Conservation (phyloP, 2,797 vertebrate species). For the Mareca penelope region DNA sequence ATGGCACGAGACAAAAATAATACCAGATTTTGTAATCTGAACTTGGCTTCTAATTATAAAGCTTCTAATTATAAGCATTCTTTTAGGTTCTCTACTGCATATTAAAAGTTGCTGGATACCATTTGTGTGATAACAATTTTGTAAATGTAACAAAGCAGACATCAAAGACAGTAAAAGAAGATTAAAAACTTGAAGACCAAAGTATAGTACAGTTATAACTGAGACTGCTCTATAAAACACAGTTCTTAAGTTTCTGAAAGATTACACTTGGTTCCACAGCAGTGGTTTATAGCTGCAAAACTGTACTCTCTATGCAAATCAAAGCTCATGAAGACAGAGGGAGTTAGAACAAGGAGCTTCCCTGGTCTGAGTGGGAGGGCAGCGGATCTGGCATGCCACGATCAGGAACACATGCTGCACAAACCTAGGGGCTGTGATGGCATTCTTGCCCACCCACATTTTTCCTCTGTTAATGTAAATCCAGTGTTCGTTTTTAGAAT, state of each 20-base stretch:
- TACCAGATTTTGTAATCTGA: background rate
- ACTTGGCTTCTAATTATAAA: background rate
- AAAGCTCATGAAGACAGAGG: background rate
- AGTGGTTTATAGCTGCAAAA: background rate
- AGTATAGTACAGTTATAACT: background rate
- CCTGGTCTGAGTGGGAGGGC: accelerated
- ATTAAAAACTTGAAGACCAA: background rate
- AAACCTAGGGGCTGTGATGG: background rate
- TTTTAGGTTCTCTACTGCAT: background rate
- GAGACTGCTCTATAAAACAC: background rate
- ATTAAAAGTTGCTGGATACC: background rate
- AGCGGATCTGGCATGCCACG: background rate
- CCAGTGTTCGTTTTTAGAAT: background rate
- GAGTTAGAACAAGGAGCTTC: background rate
- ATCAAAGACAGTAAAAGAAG: background rate
- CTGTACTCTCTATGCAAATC: background rate
- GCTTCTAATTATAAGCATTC: background rate
- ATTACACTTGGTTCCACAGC: background rate
- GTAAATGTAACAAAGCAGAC: background rate
- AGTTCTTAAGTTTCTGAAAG: background rate
- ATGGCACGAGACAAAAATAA: background rate
- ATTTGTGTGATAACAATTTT: background rate
- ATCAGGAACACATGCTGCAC: background rate
- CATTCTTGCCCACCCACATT: background rate
- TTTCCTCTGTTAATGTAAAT: background rate